Evolutionary conservation across 2,113 vertebrate genomes (phyloP).

Genomic region (Hypocryptadius cinnamomeus): DNA sequence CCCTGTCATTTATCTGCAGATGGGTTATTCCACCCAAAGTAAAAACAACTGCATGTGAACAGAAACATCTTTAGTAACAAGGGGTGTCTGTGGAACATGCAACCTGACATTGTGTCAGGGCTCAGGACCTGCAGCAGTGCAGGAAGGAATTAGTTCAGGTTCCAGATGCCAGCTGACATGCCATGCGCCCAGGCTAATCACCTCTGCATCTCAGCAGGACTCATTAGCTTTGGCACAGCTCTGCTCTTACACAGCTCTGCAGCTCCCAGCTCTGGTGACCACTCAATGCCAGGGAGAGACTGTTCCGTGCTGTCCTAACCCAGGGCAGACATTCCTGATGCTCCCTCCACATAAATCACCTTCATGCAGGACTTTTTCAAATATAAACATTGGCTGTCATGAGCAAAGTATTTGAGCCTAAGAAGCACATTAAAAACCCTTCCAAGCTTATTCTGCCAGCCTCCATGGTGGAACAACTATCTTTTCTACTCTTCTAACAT

Average conservation of each 20-base stretch:
- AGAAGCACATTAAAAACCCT: not conserved
- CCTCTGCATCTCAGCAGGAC: not conserved
- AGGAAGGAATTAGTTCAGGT: not conserved
- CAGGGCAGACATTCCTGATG: not conserved
- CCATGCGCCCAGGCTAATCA: slow-evolving; percentile 12
- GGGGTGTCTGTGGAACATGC: not conserved
- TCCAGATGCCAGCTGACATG: not conserved
- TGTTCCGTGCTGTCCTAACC: not conserved
- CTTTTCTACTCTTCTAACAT: not conserved
- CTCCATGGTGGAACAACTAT: not conserved
- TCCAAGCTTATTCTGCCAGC: not conserved
- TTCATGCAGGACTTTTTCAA: not conserved
- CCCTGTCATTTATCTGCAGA: not conserved
- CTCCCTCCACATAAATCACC: not conserved
- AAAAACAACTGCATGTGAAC: not conserved
- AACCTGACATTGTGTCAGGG: rapidly evolving
- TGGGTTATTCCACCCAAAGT: not conserved
- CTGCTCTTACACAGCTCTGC: not conserved
- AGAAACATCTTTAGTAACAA: not conserved
- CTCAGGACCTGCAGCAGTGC: not conserved
- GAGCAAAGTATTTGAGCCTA: not conserved
- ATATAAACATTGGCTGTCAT: not conserved
- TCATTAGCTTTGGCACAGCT: slow-evolving; percentile 40
- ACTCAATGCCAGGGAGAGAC: not conserved
- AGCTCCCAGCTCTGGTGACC: not conserved